Evolutionary conservation across 2,113 vertebrate genomes (phyloP).

Genomic region (Nerophis lumbriciformis): DNA sequence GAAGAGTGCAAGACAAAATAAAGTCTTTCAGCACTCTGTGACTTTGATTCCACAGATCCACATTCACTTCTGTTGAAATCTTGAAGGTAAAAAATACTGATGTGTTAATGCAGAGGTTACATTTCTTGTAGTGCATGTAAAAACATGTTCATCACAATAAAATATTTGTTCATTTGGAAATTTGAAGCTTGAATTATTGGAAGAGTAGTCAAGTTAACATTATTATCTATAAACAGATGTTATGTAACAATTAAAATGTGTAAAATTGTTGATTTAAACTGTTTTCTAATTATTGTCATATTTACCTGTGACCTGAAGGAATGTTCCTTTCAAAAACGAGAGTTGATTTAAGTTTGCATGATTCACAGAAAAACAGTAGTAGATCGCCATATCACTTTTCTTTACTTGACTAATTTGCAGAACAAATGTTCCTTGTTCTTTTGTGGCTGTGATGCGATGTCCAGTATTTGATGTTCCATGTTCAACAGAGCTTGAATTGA

Average conservation of each 20-base stretch:
- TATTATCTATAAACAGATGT: background rate
- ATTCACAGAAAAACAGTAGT: too few relatives aligned
- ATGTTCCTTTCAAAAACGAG: background rate
- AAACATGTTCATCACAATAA: too few relatives aligned
- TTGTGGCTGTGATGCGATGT: background rate
- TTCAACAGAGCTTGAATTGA: background rate
- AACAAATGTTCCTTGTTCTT: conserved; percentile 15
- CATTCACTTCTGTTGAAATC: too few relatives aligned
- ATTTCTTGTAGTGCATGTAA: background rate
- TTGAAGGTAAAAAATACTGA: too few relatives aligned
- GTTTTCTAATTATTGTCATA: background rate
- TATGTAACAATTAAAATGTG: background rate
- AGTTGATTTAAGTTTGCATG: background rate
- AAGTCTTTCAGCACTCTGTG: background rate
- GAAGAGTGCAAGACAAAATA: background rate
- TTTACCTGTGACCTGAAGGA: conserved; percentile 41
- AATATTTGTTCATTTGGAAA: too few relatives aligned
- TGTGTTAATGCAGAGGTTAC: conserved; percentile 3
- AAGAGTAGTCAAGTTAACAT: background rate
- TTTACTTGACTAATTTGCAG: conserved; percentile 7
- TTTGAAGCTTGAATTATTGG: too few relatives aligned
- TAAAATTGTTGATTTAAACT: too few relatives aligned
- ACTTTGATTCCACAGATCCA: background rate
- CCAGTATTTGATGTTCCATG: rapidly evolving
- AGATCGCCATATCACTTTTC: conserved; percentile 24